Evolutionary conservation across 2,797 vertebrate species (phyloP).

Genomic region (Squalus acanthias): DNA sequence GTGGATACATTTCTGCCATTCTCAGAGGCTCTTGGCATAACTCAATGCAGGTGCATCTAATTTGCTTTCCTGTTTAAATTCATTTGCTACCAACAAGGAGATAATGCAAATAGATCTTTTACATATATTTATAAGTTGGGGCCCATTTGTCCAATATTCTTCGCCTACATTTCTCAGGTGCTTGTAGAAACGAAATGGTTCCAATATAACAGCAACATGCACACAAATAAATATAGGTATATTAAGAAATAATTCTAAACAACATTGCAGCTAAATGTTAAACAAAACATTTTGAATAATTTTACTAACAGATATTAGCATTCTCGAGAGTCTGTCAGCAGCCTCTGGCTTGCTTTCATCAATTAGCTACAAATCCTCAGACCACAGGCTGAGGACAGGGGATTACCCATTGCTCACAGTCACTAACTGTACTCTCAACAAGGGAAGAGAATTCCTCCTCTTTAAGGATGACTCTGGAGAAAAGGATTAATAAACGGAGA

Average conservation of each 20-base stretch:
- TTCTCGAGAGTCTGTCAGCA: slow-evolving; percentile 18
- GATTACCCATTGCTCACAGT: slow-evolving; percentile 33
- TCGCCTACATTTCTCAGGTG: not conserved
- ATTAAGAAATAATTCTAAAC: not conserved
- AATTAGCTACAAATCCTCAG: slow-evolving; percentile 33
- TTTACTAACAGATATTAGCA: slow-evolving; percentile 20
- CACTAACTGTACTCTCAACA: not conserved
- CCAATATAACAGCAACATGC: not conserved
- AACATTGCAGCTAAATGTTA: not conserved
- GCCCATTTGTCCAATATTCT: not conserved
- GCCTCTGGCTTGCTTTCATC: slow-evolving; percentile 16
- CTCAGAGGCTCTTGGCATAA: too few relatives aligned
- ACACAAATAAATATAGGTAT: not conserved
- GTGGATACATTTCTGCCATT: not conserved
- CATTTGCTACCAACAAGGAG: not conserved
- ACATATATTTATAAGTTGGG: not conserved
- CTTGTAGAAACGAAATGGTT: not conserved
- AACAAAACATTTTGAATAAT: not conserved
- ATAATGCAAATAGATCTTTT: not conserved
- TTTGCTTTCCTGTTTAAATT: not conserved
- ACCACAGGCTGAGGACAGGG: slow-evolving; percentile 24
- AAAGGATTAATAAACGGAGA: slow-evolving; percentile 34
- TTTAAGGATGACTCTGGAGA: slow-evolving; percentile 19
- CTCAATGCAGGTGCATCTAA: not conserved
- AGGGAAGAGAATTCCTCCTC: slow-evolving; percentile 28